Percentiles rank a stretch among this genome's conserved stretches.
phyloP scores from a whole-genome alignment of 2,888 invertebrate species.

The Helleia helle region DNA sequence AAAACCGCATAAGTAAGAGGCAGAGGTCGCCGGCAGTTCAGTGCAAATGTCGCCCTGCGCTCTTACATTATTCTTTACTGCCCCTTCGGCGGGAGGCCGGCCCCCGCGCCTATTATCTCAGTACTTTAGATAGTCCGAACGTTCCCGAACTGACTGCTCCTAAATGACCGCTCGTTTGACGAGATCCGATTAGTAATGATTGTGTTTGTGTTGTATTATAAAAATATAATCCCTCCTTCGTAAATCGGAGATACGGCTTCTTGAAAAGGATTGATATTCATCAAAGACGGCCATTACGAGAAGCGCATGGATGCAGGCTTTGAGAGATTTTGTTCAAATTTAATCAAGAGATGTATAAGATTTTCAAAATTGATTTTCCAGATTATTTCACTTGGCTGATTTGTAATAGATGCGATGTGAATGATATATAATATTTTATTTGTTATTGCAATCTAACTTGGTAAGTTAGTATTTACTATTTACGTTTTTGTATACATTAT shows the following conservation, averaged over 20 bases:
- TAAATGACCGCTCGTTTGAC: slow-evolving; percentile 67
- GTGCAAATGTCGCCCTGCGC: slow-evolving; percentile 72
- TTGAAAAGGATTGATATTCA: slow-evolving; percentile 55
- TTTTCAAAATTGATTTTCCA: slow-evolving; percentile 41
- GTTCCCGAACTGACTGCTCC: slow-evolving; percentile 56
- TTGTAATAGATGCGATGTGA: slow-evolving; percentile 21
- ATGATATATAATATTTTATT: too few relatives aligned
- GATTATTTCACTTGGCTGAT: slow-evolving; percentile 54
- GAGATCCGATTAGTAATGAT: slow-evolving; percentile 71
- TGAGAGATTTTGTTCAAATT: slow-evolving; percentile 53
- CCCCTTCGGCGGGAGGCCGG: slow-evolving; percentile 32
- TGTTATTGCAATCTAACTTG: too few relatives aligned
- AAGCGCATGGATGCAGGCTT: slow-evolving; percentile 37
- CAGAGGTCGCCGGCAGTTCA: slow-evolving; percentile 70
- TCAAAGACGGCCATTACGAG: slow-evolving; percentile 53
- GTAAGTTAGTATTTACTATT: too few relatives aligned
- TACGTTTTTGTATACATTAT: too few relatives aligned
- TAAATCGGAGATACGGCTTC: slow-evolving; percentile 28
- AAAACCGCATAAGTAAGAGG: slow-evolving; percentile 74
- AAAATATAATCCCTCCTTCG: slow-evolving; percentile 59
- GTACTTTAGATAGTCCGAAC: slow-evolving; percentile 71
- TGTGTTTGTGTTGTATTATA: slow-evolving; percentile 61
- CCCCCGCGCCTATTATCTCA: slow-evolving; percentile 68
- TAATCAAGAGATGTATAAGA: slow-evolving; percentile 42
- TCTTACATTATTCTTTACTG: slow-evolving; percentile 68